Conservation (phyloP, 2,797 vertebrate genomes). For the Peromyscus attwateri region DNA sequence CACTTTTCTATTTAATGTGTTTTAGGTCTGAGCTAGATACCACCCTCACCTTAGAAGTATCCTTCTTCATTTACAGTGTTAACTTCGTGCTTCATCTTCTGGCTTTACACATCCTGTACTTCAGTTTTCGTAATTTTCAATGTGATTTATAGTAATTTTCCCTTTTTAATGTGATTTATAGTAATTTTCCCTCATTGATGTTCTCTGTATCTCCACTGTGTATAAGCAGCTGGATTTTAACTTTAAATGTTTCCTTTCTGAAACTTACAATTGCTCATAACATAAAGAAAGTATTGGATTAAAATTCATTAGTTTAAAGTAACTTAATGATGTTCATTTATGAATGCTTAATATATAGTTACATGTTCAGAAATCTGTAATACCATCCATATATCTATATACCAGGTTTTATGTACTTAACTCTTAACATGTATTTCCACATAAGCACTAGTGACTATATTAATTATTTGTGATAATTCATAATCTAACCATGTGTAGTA, state of each 20-base stretch:
- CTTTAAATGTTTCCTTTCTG: background rate
- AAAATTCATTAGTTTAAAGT: background rate
- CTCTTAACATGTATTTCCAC: background rate
- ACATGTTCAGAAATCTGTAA: background rate
- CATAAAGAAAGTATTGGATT: background rate
- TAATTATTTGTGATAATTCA: background rate
- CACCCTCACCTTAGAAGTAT: background rate
- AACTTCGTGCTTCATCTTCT: background rate
- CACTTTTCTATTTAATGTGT: background rate
- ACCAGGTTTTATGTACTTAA: background rate
- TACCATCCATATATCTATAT: background rate
- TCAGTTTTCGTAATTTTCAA: background rate
- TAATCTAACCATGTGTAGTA: background rate
- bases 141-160: background rate
- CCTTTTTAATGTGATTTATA: background rate
- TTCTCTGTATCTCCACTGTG: background rate
- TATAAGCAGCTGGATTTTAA: background rate
- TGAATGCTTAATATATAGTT: background rate
- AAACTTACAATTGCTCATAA: background rate
- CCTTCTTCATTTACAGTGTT: background rate
- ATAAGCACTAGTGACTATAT: background rate
- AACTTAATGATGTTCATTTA: background rate
- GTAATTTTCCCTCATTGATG: background rate
- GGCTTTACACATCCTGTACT: background rate
- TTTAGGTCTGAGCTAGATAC: background rate